phyloP scores from a whole-genome alignment of 1,140 invertebrate species.

The Tetragonula clypearis region DNA sequence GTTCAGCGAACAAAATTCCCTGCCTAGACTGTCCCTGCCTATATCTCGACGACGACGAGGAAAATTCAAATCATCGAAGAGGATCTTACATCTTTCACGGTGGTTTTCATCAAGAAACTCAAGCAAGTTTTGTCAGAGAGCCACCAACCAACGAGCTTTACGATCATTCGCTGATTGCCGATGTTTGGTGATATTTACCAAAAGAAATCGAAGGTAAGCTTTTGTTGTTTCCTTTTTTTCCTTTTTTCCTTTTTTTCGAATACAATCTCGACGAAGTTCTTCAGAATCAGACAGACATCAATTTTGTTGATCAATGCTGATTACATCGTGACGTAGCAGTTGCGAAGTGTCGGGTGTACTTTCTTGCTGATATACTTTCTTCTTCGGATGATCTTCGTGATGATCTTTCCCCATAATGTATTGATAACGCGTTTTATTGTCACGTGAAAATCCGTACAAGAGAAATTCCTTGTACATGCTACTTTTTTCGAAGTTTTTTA shows the following conservation, averaged over 20 bases:
- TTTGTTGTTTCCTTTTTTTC: not conserved
- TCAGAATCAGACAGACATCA: not conserved
- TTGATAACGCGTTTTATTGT: constrained; percentile 3
- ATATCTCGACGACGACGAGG: not conserved
- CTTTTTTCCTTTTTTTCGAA: not conserved
- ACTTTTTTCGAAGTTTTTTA: constrained; percentile 56
- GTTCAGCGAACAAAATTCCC: not conserved
- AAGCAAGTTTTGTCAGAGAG: not conserved
- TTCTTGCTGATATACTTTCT: not conserved
- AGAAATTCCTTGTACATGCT: constrained; percentile 12
- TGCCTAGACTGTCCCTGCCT: not conserved
- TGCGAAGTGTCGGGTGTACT: not conserved
- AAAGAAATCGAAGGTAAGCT: constrained; percentile 22
- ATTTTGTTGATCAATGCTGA: not conserved
- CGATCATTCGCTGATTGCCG: not conserved
- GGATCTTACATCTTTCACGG: not conserved
- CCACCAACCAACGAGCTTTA: not conserved
- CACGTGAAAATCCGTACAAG: constrained; percentile 20
- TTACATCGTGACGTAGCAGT: not conserved
- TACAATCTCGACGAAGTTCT: not conserved
- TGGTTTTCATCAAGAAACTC: not conserved
- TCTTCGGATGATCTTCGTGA: too few species aligned
- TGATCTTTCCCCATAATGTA: not conserved
- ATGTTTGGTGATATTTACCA: not conserved
- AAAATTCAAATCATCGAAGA: not conserved